Evolutionary conservation across 2,888 invertebrate genomes (phyloP), one percentile per base, ranked within the genome.

Genomic region (Brenthis ino): DNA sequence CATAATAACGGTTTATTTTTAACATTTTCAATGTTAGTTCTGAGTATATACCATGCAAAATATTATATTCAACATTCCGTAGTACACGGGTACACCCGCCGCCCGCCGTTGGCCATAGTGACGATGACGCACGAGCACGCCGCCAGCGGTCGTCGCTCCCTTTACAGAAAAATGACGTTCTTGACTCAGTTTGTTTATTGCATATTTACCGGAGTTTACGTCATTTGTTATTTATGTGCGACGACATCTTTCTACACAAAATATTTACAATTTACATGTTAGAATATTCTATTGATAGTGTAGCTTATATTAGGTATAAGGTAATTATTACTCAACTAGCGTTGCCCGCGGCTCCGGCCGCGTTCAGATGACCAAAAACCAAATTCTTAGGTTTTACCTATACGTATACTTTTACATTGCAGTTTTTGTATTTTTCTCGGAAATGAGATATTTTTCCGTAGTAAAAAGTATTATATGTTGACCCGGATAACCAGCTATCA

Each of bases 61-160:
- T 24, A 61, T 14, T 28, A 28, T 28, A 28, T 28, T 28, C 28
- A n/a, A 12, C 24, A 60, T 67, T 64, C 55, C 54, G 54, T 64
- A 55, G 64, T 61, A 37, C 56, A 43, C 11, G 37, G 28, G 11
- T 11, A 8, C 8, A 64, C 65, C 57, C 57, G 47, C 24, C 20
- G 24, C 37, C 11, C 37, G 47, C 48, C 57, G 55, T 33, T 43
- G 43, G 61, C 63, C 64, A 67, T 64, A 64, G 71, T 69, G 68
- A 58, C 55, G 63, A 74, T 82, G 80, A 82, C 82, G 82, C 77
- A 78, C 79, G 69, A 69, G 64, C 74, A 72, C 77, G 81, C 83
- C 84, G 85, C 85, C 85, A 79, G 82, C 87, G 90, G 90, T 90
- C 91, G 85, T 82, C 89, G 91, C 85, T 86, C 91, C 82, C 86